Base-by-base conservation (phyloP, 2,113 vertebrate genomes). In the Ptilorrhoa leucosticta region DNA sequence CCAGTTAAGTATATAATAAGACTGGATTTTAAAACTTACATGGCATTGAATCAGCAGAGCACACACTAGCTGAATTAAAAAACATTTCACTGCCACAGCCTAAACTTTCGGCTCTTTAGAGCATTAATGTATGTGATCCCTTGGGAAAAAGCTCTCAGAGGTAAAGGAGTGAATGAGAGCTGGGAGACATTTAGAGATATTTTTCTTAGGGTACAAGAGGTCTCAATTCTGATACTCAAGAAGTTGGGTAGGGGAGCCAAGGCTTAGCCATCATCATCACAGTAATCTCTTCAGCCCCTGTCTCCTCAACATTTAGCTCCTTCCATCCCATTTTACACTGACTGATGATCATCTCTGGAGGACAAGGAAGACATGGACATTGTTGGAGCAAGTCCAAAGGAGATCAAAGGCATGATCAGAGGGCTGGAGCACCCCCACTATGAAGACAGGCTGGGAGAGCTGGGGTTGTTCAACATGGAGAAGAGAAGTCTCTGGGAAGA, bases 41-140 rank as follows among this genome's bases (percentile, higher is more conserved):
- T 40, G 26, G 57, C 37, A 61, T 19, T 53, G 75, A 92, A 86
- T 50, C 70, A 95, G 23, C 35, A 88, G 50, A 54, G 16, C 11
- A 71, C 20, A 64, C 18, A 40, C 24, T 60, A 65, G 37, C 12
- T 39, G 50, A 58, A 70, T 66, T 83, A 48, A 91, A 56, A 95
- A 44, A 16, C 47, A 16, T 7, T 60, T 88, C 28, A 16, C 12
- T 61, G 37, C 11, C 66, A 83, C n/a, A 61, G 3, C 33, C 68
- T 83, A 33, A 51, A 83, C 9, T 53, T 42, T 26, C 4, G 2
- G 8, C 39, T 78, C 17, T 63, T 64, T 35, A 64, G 10, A 50
- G 21, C 1, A 4, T 15, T 57, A 48, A 16, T 20, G 23, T 10
- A 0, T 6, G 2, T 11, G 10, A 68, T 13, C 6, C 48, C 51